Evolutionary conservation across 2,113 vertebrate species (phyloP), one percentile per base, ranked within the genome.

Genomic region (Apteryx owenii): DNA sequence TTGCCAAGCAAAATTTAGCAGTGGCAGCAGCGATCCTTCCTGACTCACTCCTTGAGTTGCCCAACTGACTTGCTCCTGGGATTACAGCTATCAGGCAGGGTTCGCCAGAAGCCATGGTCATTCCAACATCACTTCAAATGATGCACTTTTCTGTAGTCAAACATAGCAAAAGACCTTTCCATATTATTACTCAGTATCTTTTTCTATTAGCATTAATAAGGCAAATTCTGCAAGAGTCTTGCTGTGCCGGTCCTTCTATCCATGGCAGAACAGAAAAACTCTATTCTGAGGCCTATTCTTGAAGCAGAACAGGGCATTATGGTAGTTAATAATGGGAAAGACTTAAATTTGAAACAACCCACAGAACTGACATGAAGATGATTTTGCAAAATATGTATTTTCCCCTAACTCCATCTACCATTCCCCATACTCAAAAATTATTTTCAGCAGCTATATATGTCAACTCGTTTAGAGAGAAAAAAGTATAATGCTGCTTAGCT

Each of bases 291-390:
- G 50, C 69, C 23, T 68, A 33, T 73, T 94, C 53, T 61, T 93
- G 58, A 85, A 95, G 85, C 60, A 83, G 90, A 95, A 80, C 71
- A 91, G 22, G 33, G 40, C 68, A 85, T 53, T 83, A 25, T 12
- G 91, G 79, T 58, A 94, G 85, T 77, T 85, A 94, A 65, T 81
- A 85, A 90, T 66, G 93, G 68, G 85, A 83, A 93, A 68, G 75
- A 95, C 17, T 89, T 40, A 81, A 96, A 77, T 58, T 96, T 76
- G 95, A 90, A 95, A 91, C 88, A 93, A 60, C 79, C 82, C 93
- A 94, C 71, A 94, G 91, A 96, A 80, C 62, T 96, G 91, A 89
- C 93, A 94, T 36, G 77, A 89, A 9, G 42, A 87, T 79, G 66
- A 68, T 88, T 94, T 95, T 84, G 85, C 81, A 46, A 90, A 64